Base-by-base conservation (phyloP, 2,888 invertebrate genomes). In the Apantesis nais region DNA sequence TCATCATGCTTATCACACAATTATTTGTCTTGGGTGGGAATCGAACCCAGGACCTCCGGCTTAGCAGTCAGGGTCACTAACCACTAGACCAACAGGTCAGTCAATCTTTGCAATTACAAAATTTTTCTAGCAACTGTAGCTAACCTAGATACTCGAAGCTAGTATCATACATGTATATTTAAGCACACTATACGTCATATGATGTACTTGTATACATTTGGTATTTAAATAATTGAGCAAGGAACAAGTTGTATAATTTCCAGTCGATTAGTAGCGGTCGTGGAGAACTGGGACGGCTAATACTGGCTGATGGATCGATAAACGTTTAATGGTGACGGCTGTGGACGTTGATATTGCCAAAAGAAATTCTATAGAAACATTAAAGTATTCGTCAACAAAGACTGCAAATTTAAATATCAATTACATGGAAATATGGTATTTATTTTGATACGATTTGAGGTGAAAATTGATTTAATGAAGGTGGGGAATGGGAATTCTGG, bases 271-370 rank as follows among this genome's bases (percentile, higher is more conserved):
- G 29, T 37, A 29, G 25, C 63, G 41, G 25, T 55, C 37, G 66
- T 44, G 62, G 9, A 55, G 55, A 71, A 64, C 67, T 41, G 66
- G 44, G 25, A 58, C 70, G 29, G 60, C 64, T 71, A 64, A 71
- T 67, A 71, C 64, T 67, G 67, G 64, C 25, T 52, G 52, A 41
- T 29, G 41, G 58, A 67, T 71, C 67, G 67, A 71, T 71, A 31
- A 60, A 9, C 25, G n/a, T 39, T 61, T 55, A 39, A 66, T 66
- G 52, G 58, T 31, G n/a, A 64, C 34, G 63, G 29, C 67, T 39
- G n/a, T 48, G n/a, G 19, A 31, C 31, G 19, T 60, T 60, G 65
- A 60, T 37, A 37, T n/a, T 39, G 25, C 29, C 2, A 25, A 64
- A 64, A 62, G 62, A 58, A 68, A 67, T 37, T 25, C 25, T 55